These are phyloP conservation scores for Pomatostomus ruficeps DNA, from an alignment of 2,113 vertebrate genomes.

Conservation along the genomic window DNA sequence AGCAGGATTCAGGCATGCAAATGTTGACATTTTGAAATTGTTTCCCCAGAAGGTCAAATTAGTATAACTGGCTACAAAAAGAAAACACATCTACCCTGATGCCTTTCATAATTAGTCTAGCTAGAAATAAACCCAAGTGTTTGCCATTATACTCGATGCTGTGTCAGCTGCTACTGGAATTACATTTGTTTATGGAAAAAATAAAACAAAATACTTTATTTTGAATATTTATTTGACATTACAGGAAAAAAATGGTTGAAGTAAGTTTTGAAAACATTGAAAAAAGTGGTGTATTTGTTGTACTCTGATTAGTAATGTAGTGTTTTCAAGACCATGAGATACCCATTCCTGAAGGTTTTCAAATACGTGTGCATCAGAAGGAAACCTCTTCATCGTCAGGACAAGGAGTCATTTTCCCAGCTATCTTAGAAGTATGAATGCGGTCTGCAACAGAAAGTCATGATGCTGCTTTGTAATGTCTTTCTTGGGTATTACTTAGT, in stretches of 20 bases:
- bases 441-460: not conserved
- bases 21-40: slow-evolving; percentile 58
- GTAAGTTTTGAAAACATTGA: not conserved
- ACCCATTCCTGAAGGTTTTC: not conserved
- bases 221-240: not conserved
- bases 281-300: not conserved
- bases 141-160: not conserved
- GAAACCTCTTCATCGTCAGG: not conserved
- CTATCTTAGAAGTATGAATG: not conserved
- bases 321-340: not conserved
- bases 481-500: not conserved
- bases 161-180: not conserved
- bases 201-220: not conserved
- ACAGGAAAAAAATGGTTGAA: not conserved
- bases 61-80: slow-evolving; percentile 30
- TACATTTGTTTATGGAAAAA: not conserved
- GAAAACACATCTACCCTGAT: slow-evolving; percentile 20
- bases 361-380: not conserved
- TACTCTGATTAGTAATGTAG: not conserved
- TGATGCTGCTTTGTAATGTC: not conserved
- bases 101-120: slow-evolving; percentile 1
- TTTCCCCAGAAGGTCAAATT: slow-evolving; percentile 57
- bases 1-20: slow-evolving; percentile 42
- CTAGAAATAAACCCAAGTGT: not conserved
- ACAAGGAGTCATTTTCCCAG: not conserved